These are phyloP conservation scores for Agelastica alni DNA, from an alignment of 2,888 invertebrate genomes.

Conservation along the genomic window DNA sequence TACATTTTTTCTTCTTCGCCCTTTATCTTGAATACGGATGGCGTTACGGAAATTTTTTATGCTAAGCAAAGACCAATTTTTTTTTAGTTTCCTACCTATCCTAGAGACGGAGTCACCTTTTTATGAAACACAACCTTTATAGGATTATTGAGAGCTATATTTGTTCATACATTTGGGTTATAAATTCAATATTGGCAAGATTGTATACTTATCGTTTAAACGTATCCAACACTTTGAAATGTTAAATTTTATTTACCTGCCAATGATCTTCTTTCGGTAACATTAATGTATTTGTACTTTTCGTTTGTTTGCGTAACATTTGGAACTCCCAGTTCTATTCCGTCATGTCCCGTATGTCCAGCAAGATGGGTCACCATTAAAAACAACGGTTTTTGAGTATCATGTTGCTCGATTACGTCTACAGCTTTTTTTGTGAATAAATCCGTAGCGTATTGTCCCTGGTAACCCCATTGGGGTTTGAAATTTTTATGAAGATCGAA, in stretches of 20 bases:
- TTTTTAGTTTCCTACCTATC: too few species aligned
- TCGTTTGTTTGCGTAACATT: conserved; percentile 62
- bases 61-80: too few species aligned
- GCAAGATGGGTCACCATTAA: conserved; percentile 75
- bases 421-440: conserved; percentile 69
- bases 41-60: too few species aligned
- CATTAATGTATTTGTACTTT: conserved; percentile 68
- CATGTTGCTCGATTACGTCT: conserved; percentile 64
- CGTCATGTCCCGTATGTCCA: conserved; percentile 59
- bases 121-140: too few species aligned
- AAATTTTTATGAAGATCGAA: conserved; percentile 57
- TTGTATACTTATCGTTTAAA: too few species aligned
- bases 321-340: conserved; percentile 72
- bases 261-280: conserved; percentile 67
- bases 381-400: conserved; percentile 69
- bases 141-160: too few species aligned
- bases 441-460: conserved; percentile 71
- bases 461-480: conserved; percentile 57
- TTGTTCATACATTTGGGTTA: too few species aligned
- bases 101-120: too few species aligned
- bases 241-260: conserved; percentile 64
- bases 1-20: too few species aligned
- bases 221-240: too few species aligned
- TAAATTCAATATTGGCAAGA: too few species aligned
- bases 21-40: too few species aligned